These are phyloP conservation scores for Prionailurus bengalensis DNA, from an alignment of 2,113 vertebrate species.

Conservation along the genomic window DNA sequence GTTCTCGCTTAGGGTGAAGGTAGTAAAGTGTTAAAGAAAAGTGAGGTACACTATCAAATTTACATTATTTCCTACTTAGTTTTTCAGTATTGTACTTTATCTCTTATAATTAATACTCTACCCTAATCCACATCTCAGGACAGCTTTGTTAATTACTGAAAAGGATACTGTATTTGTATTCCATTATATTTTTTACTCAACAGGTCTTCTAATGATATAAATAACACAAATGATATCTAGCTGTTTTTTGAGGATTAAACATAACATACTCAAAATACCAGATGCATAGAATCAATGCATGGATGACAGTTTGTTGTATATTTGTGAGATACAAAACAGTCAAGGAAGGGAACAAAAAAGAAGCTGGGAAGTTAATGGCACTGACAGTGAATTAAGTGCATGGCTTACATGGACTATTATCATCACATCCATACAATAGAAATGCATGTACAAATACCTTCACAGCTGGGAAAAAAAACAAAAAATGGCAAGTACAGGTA, in stretches of 20 bases:
- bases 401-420: background rate
- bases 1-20: background rate
- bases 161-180: background rate
- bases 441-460: background rate
- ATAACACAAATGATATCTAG: background rate
- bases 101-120: background rate
- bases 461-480: background rate
- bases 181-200: background rate
- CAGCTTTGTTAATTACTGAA: background rate
- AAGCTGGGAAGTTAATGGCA: background rate
- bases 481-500: background rate
- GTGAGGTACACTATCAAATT: background rate
- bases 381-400: background rate
- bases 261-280: background rate
- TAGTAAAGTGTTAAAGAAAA: background rate
- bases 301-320: background rate
- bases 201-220: background rate
- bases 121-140: background rate
- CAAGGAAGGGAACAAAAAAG: background rate
- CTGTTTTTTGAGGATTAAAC: background rate
- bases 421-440: background rate
- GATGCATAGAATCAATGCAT: background rate
- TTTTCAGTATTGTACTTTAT: background rate
- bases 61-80: background rate
- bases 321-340: background rate